phyloP scores from a whole-genome alignment of 2,797 vertebrate genomes.

The Tangara arthus region DNA sequence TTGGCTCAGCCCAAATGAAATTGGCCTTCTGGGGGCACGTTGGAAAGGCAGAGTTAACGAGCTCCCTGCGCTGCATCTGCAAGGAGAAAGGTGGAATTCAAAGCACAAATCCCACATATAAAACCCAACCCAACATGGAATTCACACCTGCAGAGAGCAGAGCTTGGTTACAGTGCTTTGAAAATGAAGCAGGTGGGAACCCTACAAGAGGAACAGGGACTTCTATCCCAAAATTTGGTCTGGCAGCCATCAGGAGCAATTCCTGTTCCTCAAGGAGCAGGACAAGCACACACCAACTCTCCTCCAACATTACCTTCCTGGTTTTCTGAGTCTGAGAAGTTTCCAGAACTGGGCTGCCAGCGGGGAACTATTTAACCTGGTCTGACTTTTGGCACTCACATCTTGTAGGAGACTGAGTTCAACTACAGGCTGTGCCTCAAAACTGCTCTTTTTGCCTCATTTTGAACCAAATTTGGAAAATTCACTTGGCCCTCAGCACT shows the following conservation, averaged over 20 bases:
- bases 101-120: not conserved
- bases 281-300: not conserved
- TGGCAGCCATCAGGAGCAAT: not conserved
- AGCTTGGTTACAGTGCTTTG: not conserved
- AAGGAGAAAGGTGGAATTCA: not conserved
- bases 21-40: not conserved
- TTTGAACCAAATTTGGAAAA: not conserved
- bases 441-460: not conserved
- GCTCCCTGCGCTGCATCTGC: not conserved
- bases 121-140: rapidly evolving
- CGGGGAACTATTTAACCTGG: not conserved
- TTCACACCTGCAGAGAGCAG: not conserved
- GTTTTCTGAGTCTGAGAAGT: not conserved
- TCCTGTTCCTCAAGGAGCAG: not conserved
- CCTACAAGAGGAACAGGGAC: not conserved
- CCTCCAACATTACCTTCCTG: rapidly evolving
- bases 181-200: not conserved
- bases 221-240: not conserved
- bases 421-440: not conserved
- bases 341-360: not conserved
- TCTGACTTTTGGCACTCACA: not conserved
- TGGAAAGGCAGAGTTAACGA: not conserved
- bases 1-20: conserved; percentile 44
- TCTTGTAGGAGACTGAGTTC: not conserved
- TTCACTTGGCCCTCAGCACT: not conserved